Evolutionary conservation across 2,113 vertebrate species (phyloP).

Genomic region (Calonectris borealis): DNA sequence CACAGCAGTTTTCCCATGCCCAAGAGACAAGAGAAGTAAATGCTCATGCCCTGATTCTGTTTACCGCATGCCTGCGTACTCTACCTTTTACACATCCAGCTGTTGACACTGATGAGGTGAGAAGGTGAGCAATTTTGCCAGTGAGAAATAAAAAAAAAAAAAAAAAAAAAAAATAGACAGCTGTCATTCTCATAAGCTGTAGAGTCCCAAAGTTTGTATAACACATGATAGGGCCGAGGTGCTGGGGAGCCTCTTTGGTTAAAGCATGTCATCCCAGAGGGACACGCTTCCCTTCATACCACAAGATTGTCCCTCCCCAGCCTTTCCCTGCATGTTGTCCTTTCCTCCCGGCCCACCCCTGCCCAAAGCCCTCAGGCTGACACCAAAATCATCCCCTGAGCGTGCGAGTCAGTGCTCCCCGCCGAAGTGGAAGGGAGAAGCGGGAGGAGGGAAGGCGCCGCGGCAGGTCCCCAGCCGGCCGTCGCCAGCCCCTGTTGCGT

Average conservation of each 20-base stretch:
- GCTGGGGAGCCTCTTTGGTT: background rate
- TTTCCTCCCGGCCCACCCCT: background rate
- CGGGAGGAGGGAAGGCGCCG: rapidly evolving
- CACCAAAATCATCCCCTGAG: background rate
- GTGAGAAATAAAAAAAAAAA: background rate
- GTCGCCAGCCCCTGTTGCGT: background rate
- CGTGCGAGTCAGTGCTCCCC: rapidly evolving
- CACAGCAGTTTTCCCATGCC: slow-evolving; percentile 10
- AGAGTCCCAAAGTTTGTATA: background rate
- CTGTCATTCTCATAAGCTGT: background rate
- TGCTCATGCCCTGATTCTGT: background rate
- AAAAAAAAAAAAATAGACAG: background rate
- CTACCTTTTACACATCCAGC: slow-evolving; percentile 24
- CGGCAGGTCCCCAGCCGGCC: background rate
- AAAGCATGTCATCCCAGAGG: background rate
- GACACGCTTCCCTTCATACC: background rate
- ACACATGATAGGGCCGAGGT: background rate
- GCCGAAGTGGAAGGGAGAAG: background rate
- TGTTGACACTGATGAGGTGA: slow-evolving; percentile 4
- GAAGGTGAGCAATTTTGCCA: slow-evolving; percentile 29
- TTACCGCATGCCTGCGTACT: background rate
- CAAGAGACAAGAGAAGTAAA: background rate
- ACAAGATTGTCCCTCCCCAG: background rate
- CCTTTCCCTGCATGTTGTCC: background rate
- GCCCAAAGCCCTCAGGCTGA: background rate